Percentiles rank a stretch among this genome's conserved stretches.
These are phyloP conservation scores for Danio albolineatus DNA, from an alignment of 2,797 vertebrate genomes.

Conservation along the genomic window DNA sequence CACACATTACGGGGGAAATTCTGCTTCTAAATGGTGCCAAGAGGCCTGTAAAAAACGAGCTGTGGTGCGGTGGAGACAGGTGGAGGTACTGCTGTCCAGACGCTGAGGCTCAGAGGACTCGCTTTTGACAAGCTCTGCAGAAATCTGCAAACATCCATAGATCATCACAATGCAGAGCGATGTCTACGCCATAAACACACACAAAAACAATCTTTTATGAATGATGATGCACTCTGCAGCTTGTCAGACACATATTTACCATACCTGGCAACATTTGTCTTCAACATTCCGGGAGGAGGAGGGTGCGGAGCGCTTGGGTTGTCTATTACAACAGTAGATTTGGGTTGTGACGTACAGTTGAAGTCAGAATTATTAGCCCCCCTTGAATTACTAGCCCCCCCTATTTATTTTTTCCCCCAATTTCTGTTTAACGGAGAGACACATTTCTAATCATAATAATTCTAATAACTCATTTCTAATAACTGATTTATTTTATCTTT, in stretches of 20 bases:
- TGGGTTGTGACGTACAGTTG: too few relatives aligned
- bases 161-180: slow-evolving; percentile 17
- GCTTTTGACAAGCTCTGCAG: slow-evolving; percentile 33
- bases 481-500: too few relatives aligned
- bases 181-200: neutral
- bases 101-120: slow-evolving; percentile 8
- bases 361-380: too few relatives aligned
- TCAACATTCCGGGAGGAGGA: too few relatives aligned
- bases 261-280: too few relatives aligned
- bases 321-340: too few relatives aligned
- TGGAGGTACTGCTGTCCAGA: slow-evolving; percentile 40
- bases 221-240: neutral
- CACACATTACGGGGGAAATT: slow-evolving; percentile 23
- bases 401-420: too few relatives aligned
- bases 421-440: too few relatives aligned
- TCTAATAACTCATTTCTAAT: too few relatives aligned
- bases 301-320: too few relatives aligned
- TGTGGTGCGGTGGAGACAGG: slow-evolving; percentile 27
- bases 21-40: slow-evolving; percentile 1
- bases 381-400: too few relatives aligned
- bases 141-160: slow-evolving; percentile 35
- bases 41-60: slow-evolving; percentile 12
- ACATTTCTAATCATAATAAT: too few relatives aligned
- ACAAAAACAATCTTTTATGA: neutral
- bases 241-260: slow-evolving; percentile 2